Percentiles rank a stretch among this genome's conserved stretches.
Evolutionary conservation across 1,140 invertebrate species (phyloP).

Genomic region (Stegodyphus mimosarum): DNA sequence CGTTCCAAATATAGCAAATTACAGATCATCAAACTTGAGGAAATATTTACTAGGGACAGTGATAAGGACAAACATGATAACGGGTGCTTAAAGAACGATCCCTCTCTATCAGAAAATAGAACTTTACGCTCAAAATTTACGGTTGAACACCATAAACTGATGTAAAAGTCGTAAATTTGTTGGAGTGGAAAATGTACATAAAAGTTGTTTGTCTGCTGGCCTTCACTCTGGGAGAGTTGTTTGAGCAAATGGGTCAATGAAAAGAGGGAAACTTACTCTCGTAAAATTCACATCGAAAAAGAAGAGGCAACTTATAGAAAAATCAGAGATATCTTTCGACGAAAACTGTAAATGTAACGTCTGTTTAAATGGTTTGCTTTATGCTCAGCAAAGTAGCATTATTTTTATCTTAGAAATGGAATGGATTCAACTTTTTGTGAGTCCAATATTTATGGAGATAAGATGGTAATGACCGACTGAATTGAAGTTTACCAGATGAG

Average conservation of each 20-base stretch:
- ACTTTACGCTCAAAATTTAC: slow-evolving; percentile 54
- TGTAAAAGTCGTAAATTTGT: slow-evolving; percentile 59
- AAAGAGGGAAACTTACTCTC: slow-evolving; percentile 31
- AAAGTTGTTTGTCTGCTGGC: slow-evolving; percentile 36
- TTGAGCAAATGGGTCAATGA: slow-evolving; percentile 48
- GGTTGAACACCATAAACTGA: slow-evolving; percentile 53
- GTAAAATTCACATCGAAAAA: neutral
- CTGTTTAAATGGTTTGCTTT: too few relatives aligned
- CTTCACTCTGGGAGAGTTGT: slow-evolving; percentile 26
- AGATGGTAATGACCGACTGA: too few relatives aligned
- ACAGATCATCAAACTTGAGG: too few relatives aligned
- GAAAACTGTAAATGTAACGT: too few relatives aligned
- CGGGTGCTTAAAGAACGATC: slow-evolving; percentile 28
- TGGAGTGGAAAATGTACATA: slow-evolving; percentile 57
- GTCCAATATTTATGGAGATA: too few relatives aligned
- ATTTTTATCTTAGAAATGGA: too few relatives aligned
- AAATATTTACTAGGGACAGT: too few relatives aligned
- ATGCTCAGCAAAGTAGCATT: too few relatives aligned
- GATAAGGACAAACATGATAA: slow-evolving; percentile 15
- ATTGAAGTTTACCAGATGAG: too few relatives aligned
- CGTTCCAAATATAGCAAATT: too few relatives aligned
- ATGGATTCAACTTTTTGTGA: too few relatives aligned
- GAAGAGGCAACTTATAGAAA: neutral
- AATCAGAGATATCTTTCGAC: neutral
- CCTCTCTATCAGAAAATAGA: slow-evolving; percentile 17